These are phyloP conservation scores for Actenoides lindsayi DNA, from an alignment of 2,113 vertebrate species.

Conservation along the genomic window DNA sequence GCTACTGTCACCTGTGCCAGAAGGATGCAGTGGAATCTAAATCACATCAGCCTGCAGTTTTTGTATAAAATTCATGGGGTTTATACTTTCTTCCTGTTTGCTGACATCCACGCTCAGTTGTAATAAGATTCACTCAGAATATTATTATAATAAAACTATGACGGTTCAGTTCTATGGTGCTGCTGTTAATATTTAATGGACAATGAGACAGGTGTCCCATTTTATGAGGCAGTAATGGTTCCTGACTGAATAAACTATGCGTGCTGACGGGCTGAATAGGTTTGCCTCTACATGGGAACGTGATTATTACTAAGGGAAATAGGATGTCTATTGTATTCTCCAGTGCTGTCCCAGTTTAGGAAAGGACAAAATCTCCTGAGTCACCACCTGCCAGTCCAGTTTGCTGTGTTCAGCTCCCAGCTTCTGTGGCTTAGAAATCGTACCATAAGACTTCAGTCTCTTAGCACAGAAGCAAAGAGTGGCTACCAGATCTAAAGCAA, in stretches of 20 bases:
- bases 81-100: not conserved
- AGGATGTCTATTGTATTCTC: not conserved
- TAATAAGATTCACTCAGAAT: slow-evolving; percentile 32
- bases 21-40: not conserved
- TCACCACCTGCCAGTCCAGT: not conserved
- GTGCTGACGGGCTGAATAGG: not conserved
- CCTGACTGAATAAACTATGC: slow-evolving; percentile 1
- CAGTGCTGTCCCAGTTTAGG: not conserved
- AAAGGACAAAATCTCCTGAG: not conserved
- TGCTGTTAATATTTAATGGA: slow-evolving; percentile 69
- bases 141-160: slow-evolving; percentile 21
- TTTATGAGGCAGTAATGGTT: slow-evolving; percentile 50
- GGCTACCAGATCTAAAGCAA: not conserved
- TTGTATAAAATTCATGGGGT: not conserved
- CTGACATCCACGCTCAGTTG: not conserved
- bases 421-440: not conserved
- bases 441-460: not conserved
- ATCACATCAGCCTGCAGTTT: not conserved
- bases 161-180: not conserved
- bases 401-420: not conserved
- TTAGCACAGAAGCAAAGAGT: not conserved
- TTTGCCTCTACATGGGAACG: not conserved
- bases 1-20: not conserved
- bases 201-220: slow-evolving; percentile 35
- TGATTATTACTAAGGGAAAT: not conserved